A percentile compares a stretch with the other conserved stretches of the same genome.
phyloP scores from a whole-genome alignment of 1,140 invertebrate genomes.

The Caenorhabditis inopinata region DNA sequence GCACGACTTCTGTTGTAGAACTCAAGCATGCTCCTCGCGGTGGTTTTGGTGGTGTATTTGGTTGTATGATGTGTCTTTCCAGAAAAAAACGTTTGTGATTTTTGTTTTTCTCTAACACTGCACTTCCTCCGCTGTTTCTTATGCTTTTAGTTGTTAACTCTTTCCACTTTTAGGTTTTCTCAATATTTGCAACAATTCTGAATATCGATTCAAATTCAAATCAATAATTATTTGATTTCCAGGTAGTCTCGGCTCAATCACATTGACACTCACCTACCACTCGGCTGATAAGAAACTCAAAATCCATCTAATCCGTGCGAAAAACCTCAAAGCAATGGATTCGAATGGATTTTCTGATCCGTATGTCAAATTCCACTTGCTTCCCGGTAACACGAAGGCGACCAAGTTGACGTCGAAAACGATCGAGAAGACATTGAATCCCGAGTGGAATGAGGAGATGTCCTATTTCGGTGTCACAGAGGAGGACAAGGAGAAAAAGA shows the following conservation, averaged over 20 bases:
- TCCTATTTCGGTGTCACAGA: constrained; percentile 85
- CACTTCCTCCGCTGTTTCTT: neutral
- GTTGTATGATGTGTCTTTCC: constrained; percentile 22
- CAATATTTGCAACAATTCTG: no score
- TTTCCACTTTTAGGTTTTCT: no score
- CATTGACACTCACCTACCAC: constrained; percentile 62
- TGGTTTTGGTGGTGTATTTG: neutral
- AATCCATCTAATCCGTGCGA: constrained; percentile 64
- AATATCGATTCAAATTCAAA: no score
- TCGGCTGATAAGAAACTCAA: constrained; percentile 61
- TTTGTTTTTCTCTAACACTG: neutral
- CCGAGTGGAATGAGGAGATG: constrained; percentile 87
- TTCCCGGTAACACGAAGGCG: constrained; percentile 76
- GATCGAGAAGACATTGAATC: constrained; percentile 85
- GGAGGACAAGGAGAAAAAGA: constrained; percentile 76
- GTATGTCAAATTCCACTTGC: constrained; percentile 82
- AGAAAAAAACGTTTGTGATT: constrained; percentile 19
- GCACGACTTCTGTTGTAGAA: neutral
- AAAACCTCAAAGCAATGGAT: constrained; percentile 79
- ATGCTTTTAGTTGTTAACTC: no score
- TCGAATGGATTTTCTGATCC: constrained; percentile 85
- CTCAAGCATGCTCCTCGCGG: neutral
- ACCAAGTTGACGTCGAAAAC: constrained; percentile 82
- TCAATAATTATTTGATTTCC: no score
- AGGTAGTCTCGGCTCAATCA: constrained; percentile 63